Base-by-base conservation (phyloP, 2,113 vertebrate species). In the Amia ocellicauda region DNA sequence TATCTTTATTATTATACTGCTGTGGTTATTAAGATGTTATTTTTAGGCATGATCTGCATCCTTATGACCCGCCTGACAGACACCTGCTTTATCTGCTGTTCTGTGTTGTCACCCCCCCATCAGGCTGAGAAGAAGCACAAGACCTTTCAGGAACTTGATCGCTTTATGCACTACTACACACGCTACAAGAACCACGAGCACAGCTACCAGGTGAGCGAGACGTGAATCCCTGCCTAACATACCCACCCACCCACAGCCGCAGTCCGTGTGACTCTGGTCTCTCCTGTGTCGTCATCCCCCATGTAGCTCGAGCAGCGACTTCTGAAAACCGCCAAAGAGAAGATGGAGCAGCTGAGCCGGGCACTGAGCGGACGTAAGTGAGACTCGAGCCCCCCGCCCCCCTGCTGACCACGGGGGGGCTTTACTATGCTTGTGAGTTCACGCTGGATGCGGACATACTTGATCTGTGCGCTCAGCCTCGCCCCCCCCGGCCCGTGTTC, bases 151-250 rank as follows among this genome's bases (percentile, higher is more conserved):
- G 97, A 99, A 76, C 92, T 98, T 31, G 96, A 99, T 78, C 94
- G 96, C 62, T 99, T 99, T 86, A 99, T 99, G 96, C 97, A 99
- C 82, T 99, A 99, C 83, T 99, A 98, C 67, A 95, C 96, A 60
- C 93, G 97, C 76, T 99, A 96, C 86, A 98, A 96, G 86, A 99
- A 99, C 81, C 97, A 99, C 62, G 96, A 99, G 78, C 96, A 96
- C 90, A 99, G 95, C 84, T 98, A 94, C 75, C 92, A 93, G 94
- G 97, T 98, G 79, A 80, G 84, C 70, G 1, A 9, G 40, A 40
- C 42, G 16, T 43, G 3, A 19, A 36, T 36, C 31, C 31, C 5
- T 7, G 31, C 31, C 31, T 36, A 5, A 36, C 31, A 36, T n/a
- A n/a, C n/a, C n/a, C n/a, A n/a, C n/a, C n/a, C n/a, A n/a, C n/a